Evolutionary conservation across 2,797 vertebrate genomes (phyloP).

Genomic region (Pogonophryne albipinna): DNA sequence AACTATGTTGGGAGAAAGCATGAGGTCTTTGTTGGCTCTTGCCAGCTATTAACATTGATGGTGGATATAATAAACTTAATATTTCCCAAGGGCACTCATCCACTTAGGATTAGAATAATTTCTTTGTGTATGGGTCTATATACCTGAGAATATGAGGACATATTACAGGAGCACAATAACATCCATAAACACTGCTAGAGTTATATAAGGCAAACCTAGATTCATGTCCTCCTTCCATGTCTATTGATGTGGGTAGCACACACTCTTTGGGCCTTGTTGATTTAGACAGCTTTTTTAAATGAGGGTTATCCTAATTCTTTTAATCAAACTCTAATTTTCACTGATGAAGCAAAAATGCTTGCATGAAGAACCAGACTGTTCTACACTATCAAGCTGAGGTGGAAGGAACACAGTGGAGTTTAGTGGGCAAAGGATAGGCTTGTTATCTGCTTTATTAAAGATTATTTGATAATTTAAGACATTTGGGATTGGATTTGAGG

Average conservation of each 20-base stretch:
- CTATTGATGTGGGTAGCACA: neutral
- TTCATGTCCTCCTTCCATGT: neutral
- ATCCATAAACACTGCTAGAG: constrained; percentile 12
- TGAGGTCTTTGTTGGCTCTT: constrained; percentile 36
- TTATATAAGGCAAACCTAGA: constrained; percentile 10
- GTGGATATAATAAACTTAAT: constrained; percentile 21
- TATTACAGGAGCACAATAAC: constrained; percentile 9
- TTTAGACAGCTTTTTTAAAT: neutral
- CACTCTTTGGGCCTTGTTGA: neutral
- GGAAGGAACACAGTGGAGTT: neutral
- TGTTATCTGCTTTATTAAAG: neutral
- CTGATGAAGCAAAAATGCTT: neutral
- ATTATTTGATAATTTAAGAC: too few species aligned
- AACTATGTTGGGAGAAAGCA: constrained; percentile 10
- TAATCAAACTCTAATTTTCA: neutral
- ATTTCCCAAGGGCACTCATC: constrained; percentile 39
- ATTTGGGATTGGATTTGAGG: too few species aligned
- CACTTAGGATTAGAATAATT: constrained; percentile 22
- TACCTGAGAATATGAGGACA: constrained; percentile 5
- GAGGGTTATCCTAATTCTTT: neutral
- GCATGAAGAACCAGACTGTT: neutral
- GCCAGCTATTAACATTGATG: constrained; percentile 26
- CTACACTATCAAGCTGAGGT: neutral
- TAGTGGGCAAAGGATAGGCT: neutral
- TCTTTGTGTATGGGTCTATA: constrained; percentile 26